Conservation (phyloP, 2,797 vertebrate species). For the Danio albolineatus region DNA sequence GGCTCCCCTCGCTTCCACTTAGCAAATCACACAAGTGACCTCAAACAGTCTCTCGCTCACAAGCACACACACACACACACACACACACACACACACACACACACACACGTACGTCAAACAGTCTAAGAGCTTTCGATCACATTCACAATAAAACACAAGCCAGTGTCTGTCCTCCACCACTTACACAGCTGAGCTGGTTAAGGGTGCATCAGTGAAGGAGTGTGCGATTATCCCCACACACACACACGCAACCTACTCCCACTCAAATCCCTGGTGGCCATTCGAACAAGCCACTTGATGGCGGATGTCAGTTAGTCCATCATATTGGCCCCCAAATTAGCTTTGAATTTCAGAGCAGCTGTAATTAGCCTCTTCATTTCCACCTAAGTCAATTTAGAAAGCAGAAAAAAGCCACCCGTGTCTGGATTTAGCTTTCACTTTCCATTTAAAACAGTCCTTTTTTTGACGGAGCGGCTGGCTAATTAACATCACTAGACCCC, state of each 20-base stretch:
- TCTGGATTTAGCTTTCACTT: slow-evolving; percentile 79
- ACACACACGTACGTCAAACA: slow-evolving; percentile 31
- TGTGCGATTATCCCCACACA: slow-evolving; percentile 50
- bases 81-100: slow-evolving; percentile 14
- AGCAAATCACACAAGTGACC: slow-evolving; percentile 77
- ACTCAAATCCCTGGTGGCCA: slow-evolving; percentile 70
- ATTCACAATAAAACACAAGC: slow-evolving; percentile 68
- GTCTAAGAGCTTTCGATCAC: slow-evolving; percentile 66
- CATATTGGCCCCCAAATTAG: slow-evolving; percentile 77
- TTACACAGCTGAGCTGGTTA: slow-evolving; percentile 64
- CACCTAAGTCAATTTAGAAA: slow-evolving; percentile 78
- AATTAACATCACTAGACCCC: slow-evolving; percentile 85
- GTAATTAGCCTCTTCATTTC: slow-evolving; percentile 82
- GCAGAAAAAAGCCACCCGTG: slow-evolving; percentile 73
- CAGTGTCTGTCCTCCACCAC: slow-evolving; percentile 50
- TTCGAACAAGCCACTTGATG: slow-evolving; percentile 67
- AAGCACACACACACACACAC: slow-evolving; percentile 24
- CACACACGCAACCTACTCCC: slow-evolving; percentile 22
- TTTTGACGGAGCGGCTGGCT: slow-evolving; percentile 85
- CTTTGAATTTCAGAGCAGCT: slow-evolving; percentile 78
- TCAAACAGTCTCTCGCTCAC: slow-evolving; percentile 67
- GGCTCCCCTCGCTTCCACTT: slow-evolving; percentile 76
- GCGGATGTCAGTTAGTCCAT: slow-evolving; percentile 81
- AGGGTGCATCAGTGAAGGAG: slow-evolving; percentile 56
- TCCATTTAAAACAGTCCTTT: slow-evolving; percentile 81